Evolutionary conservation across 2,113 vertebrate genomes (phyloP).

Genomic region (Hydrochoerus hydrochaeris): DNA sequence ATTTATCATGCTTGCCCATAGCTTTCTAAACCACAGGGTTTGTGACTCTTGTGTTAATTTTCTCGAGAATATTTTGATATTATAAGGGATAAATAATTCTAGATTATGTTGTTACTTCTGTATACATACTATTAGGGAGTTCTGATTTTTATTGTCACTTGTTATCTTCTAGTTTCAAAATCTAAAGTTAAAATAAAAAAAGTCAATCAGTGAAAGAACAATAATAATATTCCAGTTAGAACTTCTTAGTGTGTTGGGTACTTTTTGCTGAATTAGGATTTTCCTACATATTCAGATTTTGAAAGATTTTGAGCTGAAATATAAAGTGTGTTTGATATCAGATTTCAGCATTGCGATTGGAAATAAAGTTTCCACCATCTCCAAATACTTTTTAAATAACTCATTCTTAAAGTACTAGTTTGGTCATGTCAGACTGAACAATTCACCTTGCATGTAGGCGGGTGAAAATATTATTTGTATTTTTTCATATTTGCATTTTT

Average conservation of each 20-base stretch:
- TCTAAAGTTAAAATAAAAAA: constrained; percentile 46
- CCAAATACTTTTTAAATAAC: background rate
- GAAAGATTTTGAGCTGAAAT: background rate
- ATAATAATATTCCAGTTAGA: background rate
- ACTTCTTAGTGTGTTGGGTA: background rate
- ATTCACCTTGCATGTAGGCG: constrained; percentile 28
- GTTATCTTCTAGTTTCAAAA: background rate
- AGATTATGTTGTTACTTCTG: constrained; percentile 32
- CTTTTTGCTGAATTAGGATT: constrained; percentile 11
- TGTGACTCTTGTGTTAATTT: constrained; percentile 19
- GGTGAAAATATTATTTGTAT: background rate
- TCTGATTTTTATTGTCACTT: constrained; percentile 34
- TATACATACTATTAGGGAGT: background rate
- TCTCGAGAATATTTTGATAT: constrained; percentile 25
- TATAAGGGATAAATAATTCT: background rate
- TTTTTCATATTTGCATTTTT: background rate
- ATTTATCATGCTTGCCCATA: background rate
- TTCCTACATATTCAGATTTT: background rate
- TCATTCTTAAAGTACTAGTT: background rate
- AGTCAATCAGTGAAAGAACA: background rate
- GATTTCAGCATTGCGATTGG: constrained; percentile 3
- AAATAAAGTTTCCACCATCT: background rate
- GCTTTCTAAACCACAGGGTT: constrained; percentile 12
- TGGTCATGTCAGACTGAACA: background rate
- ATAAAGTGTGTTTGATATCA: background rate